phyloP scores from a whole-genome alignment of 53 echinoderm and acorn worm genomes.

The Apostichopus leukothele region DNA sequence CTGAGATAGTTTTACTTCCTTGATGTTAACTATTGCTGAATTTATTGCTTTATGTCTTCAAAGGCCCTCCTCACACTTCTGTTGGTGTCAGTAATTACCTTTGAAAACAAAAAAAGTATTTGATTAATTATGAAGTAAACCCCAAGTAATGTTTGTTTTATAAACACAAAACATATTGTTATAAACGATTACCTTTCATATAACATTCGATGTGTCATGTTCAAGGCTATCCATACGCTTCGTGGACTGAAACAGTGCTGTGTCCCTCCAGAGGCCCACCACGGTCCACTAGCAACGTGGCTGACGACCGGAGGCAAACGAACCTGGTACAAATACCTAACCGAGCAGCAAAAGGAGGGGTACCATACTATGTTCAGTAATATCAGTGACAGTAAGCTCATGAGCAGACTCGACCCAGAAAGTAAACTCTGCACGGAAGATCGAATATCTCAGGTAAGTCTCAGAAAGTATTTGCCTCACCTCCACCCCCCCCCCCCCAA shows the following conservation, averaged over 20 bases:
- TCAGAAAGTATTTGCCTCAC: background rate
- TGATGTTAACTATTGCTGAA: too few relatives aligned
- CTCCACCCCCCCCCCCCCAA: too few relatives aligned
- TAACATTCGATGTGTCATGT: too few relatives aligned
- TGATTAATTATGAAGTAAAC: too few relatives aligned
- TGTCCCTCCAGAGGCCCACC: background rate
- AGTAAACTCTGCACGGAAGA: slow-evolving; percentile 8
- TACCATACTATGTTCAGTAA: background rate
- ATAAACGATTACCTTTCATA: too few relatives aligned
- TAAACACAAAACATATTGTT: too few relatives aligned
- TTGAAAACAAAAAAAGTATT: too few relatives aligned
- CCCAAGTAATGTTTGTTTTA: too few relatives aligned
- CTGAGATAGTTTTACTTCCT: too few relatives aligned
- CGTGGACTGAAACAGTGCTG: slow-evolving; percentile 35
- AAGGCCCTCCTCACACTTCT: too few relatives aligned
- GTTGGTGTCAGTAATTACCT: too few relatives aligned
- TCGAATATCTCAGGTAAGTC: slow-evolving; percentile 20
- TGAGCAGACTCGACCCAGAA: slow-evolving; percentile 6
- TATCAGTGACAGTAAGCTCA: background rate
- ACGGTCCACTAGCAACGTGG: slow-evolving; percentile 22
- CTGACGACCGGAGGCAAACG: background rate
- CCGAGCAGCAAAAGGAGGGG: slow-evolving; percentile 27
- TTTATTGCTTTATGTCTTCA: too few relatives aligned
- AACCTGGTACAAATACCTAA: slow-evolving; percentile 39
- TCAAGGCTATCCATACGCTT: slow-evolving; percentile 22